Percentiles rank a stretch among this genome's conserved stretches.
Evolutionary conservation across 2,888 invertebrate genomes (phyloP).

Genomic region (Acleris literana): DNA sequence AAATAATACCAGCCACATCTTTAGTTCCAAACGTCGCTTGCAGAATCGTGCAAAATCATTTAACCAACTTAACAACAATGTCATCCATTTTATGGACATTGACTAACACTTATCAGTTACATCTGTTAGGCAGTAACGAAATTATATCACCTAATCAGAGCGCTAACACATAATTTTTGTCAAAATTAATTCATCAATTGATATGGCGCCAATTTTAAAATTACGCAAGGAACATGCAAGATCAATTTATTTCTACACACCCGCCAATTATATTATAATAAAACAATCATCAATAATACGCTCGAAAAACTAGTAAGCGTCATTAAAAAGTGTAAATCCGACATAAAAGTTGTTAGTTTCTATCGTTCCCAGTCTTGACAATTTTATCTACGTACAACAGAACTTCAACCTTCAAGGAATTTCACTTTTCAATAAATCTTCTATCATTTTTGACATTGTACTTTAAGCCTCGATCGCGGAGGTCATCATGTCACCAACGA

Average conservation of each 20-base stretch:
- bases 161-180: constrained; percentile 41
- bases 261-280: constrained; percentile 19
- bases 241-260: constrained; percentile 22
- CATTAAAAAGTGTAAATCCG: constrained; percentile 23
- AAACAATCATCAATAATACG: constrained; percentile 17
- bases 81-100: constrained; percentile 71
- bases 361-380: constrained; percentile 30
- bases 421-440: constrained; percentile 16
- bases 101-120: constrained; percentile 55
- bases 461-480: constrained; percentile 43
- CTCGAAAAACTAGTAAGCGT: constrained; percentile 16
- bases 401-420: constrained; percentile 3
- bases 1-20: constrained; percentile 10
- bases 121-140: constrained; percentile 51
- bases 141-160: constrained; percentile 50
- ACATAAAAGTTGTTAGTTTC: constrained; percentile 14
- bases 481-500: constrained; percentile 27
- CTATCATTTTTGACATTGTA: constrained; percentile 42
- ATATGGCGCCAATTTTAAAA: constrained; percentile 52
- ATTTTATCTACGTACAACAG: constrained; percentile 33
- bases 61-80: constrained; percentile 59
- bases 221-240: constrained; percentile 35
- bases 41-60: constrained; percentile 44
- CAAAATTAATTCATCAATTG: constrained; percentile 46
- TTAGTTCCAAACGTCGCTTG: neutral